Conservation (phyloP, 2,888 invertebrate genomes). For the Alloplasta piceator region DNA sequence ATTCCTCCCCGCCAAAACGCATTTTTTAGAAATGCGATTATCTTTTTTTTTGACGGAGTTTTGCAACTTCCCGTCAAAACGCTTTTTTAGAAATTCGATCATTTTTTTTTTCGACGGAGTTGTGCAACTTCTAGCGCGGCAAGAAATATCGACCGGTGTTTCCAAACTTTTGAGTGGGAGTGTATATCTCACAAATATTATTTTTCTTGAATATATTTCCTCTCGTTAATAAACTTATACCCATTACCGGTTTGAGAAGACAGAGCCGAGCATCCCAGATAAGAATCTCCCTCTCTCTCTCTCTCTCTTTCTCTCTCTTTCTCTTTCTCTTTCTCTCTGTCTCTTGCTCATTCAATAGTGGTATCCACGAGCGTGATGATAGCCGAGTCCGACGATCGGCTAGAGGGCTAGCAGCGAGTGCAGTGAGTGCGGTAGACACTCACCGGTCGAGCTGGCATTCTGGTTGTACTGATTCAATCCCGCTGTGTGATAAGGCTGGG, state of each 20-base stretch:
- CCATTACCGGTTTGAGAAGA: conserved; percentile 61
- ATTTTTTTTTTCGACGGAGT: too few species aligned
- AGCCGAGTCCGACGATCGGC: conserved; percentile 81
- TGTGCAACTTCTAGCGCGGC: too few species aligned
- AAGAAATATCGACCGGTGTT: too few species aligned
- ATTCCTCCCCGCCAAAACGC: too few species aligned
- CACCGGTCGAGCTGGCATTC: conserved; percentile 83
- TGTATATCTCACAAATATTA: too few species aligned
- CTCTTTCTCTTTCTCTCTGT: conserved; percentile 28
- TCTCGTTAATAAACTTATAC: conserved; percentile 48
- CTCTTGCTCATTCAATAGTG: conserved; percentile 77
- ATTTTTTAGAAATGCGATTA: too few species aligned
- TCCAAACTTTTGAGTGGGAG: too few species aligned
- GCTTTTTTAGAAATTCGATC: too few species aligned
- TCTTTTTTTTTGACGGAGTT: too few species aligned
- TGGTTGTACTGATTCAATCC: conserved; percentile 83
- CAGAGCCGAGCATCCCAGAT: conserved; percentile 56
- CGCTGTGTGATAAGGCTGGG: conserved; percentile 87
- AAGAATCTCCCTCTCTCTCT: conserved; percentile 6
- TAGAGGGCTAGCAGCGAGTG: conserved; percentile 84
- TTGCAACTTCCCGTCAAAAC: too few species aligned
- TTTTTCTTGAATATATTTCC: too few species aligned
- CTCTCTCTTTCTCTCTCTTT: conserved; percentile 33
- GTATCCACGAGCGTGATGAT: conserved; percentile 77
- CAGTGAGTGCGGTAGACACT: conserved; percentile 84